Percentiles rank a stretch among this genome's conserved stretches.
Evolutionary conservation across 1,140 invertebrate species (phyloP).

Genomic region (Acromyrmex charruanus): DNA sequence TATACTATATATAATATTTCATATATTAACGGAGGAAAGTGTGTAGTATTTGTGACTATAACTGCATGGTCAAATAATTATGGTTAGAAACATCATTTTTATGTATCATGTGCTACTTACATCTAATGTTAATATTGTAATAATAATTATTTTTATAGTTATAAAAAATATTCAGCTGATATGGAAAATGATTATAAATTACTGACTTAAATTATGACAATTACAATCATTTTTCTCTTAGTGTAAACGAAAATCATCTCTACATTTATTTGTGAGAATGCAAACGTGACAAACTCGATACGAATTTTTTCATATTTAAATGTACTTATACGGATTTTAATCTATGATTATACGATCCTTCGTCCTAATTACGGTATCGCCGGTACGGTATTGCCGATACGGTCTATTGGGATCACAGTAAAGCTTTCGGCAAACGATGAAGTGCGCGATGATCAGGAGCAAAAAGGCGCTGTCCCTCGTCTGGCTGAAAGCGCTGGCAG

Average conservation of each 20-base stretch:
- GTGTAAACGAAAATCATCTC: neutral
- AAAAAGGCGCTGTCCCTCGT: slow-evolving; percentile 72
- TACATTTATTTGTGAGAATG: neutral
- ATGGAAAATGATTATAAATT: no score
- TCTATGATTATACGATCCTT: slow-evolving; percentile 1
- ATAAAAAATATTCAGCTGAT: no score
- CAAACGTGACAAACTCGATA: neutral
- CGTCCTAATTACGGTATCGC: slow-evolving; percentile 41
- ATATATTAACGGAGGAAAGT: no score
- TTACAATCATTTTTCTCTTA: no score
- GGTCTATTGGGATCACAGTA: slow-evolving; percentile 46
- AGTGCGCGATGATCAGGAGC: slow-evolving; percentile 42
- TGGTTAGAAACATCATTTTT: no score
- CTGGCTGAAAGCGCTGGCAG: slow-evolving; percentile 63
- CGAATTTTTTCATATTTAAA: neutral
- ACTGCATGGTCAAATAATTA: no score
- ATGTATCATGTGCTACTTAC: no score
- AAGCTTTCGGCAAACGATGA: slow-evolving; percentile 59
- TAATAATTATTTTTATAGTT: no score
- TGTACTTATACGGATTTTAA: neutral
- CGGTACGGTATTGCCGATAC: slow-evolving; percentile 20
- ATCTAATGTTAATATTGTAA: no score
- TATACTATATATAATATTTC: neutral
- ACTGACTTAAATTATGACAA: no score
- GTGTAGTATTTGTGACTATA: no score